These are phyloP conservation scores for Cosmopolites sordidus DNA, from an alignment of 2,888 invertebrate genomes.

Conservation along the genomic window DNA sequence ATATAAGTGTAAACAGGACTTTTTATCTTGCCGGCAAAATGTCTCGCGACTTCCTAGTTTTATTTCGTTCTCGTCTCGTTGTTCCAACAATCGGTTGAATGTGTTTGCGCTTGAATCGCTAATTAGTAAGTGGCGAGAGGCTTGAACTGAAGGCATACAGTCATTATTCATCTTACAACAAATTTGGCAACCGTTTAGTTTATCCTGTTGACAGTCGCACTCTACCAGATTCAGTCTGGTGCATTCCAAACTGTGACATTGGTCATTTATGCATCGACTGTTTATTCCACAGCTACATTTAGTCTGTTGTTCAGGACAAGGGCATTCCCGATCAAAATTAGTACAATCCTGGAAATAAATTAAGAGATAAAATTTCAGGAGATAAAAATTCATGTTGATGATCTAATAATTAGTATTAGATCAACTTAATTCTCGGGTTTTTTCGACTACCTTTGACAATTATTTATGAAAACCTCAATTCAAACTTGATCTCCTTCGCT, in stretches of 20 bases:
- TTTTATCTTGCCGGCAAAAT: slow-evolving; percentile 1
- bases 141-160: slow-evolving; percentile 11
- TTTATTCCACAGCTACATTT: slow-evolving; percentile 50
- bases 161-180: slow-evolving; percentile 27
- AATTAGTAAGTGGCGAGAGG: not conserved
- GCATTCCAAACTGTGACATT: slow-evolving; percentile 53
- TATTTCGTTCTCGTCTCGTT: too few relatives aligned
- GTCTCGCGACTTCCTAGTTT: not conserved
- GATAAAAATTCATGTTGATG: too few relatives aligned
- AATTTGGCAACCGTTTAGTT: slow-evolving; percentile 21
- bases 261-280: slow-evolving; percentile 49
- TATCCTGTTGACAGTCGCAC: slow-evolving; percentile 45
- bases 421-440: too few relatives aligned
- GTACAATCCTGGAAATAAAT: slow-evolving; percentile 48
- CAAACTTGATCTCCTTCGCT: too few relatives aligned
- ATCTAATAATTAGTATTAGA: too few relatives aligned
- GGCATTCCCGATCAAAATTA: slow-evolving; percentile 42
- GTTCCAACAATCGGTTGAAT: too few relatives aligned
- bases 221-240: slow-evolving; percentile 48
- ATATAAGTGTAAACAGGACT: slow-evolving; percentile 5
- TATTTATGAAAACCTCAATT: too few relatives aligned
- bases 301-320: slow-evolving; percentile 37
- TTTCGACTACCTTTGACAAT: too few relatives aligned
- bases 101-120: too few relatives aligned
- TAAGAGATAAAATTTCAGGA: too few relatives aligned